A percentile compares a stretch with the other conserved stretches of the same genome.
Conservation (phyloP, 2,113 vertebrate species). For the Callopanchax toddi region DNA sequence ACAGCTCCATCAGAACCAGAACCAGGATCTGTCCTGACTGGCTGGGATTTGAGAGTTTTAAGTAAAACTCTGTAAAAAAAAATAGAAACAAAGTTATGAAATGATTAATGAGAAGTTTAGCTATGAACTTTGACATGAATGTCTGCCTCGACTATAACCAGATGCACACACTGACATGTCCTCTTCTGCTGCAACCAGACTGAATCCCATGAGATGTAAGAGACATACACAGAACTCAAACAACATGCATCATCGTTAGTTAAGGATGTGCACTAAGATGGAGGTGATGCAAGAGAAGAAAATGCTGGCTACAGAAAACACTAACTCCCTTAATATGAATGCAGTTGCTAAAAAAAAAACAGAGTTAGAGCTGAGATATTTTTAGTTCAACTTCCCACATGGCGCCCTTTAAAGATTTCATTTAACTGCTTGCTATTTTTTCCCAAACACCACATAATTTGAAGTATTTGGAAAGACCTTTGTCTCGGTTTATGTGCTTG, state of each 20-base stretch:
- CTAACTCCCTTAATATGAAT: neutral
- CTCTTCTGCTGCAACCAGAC: constrained; percentile 17
- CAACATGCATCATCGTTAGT: constrained; percentile 36
- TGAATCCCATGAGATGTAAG: constrained; percentile 1
- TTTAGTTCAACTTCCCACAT: constrained; percentile 14
- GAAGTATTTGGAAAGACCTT: neutral
- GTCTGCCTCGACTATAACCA: neutral
- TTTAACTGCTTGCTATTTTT: constrained; percentile 20
- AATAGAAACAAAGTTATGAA: constrained; percentile 1
- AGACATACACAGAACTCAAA: constrained; percentile 43
- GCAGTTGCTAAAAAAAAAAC: constrained; percentile 21
- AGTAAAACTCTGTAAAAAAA: constrained; percentile 5
- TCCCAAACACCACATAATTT: neutral
- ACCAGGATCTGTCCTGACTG: too few relatives aligned
- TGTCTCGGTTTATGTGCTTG: neutral
- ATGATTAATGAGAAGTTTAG: constrained; percentile 39
- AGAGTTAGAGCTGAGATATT: constrained; percentile 13
- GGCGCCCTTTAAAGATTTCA: constrained; percentile 11
- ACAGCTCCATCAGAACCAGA: too few relatives aligned
- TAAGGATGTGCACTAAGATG: constrained; percentile 26
- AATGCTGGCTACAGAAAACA: constrained; percentile 32
- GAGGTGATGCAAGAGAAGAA: constrained; percentile 28
- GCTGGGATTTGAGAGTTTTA: neutral
- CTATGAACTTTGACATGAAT: neutral
- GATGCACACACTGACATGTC: neutral